A percentile compares a stretch with the other conserved stretches of the same genome.
Conservation (phyloP, 1,140 invertebrate genomes). For the Adoxophyes honmai region DNA sequence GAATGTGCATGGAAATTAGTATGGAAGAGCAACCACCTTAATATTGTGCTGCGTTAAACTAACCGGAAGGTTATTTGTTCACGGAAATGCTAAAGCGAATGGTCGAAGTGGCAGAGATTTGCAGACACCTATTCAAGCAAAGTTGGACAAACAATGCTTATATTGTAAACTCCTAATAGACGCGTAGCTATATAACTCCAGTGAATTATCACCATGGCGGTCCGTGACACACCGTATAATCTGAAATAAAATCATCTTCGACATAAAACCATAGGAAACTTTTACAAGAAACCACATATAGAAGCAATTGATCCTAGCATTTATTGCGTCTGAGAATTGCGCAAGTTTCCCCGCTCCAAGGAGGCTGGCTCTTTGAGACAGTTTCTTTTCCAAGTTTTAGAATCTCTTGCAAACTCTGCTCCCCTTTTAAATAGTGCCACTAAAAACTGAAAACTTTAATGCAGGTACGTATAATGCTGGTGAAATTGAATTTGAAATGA, state of each 20-base stretch:
- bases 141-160: slow-evolving; percentile 14
- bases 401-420: slow-evolving; percentile 39
- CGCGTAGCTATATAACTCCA: no score
- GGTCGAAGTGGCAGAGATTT: slow-evolving; percentile 25
- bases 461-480: slow-evolving; percentile 10
- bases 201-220: no score
- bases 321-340: slow-evolving; percentile 62
- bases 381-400: slow-evolving; percentile 64
- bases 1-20: no score
- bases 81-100: slow-evolving; percentile 37
- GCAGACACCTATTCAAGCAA: slow-evolving; percentile 11
- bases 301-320: slow-evolving; percentile 61
- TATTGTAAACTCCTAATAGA: background rate
- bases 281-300: slow-evolving; percentile 35
- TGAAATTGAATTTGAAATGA: slow-evolving; percentile 6
- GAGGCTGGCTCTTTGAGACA: slow-evolving; percentile 40
- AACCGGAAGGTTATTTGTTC: slow-evolving; percentile 44
- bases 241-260: background rate
- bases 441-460: slow-evolving; percentile 17
- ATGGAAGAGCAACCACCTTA: no score
- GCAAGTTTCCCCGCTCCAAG: slow-evolving; percentile 53
- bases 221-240: no score
- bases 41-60: slow-evolving; percentile 49
- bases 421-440: slow-evolving; percentile 21
- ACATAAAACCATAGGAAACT: slow-evolving; percentile 16